These are phyloP conservation scores for Callorhinus ursinus DNA, from an alignment of 2,113 vertebrate genomes.

Conservation along the genomic window DNA sequence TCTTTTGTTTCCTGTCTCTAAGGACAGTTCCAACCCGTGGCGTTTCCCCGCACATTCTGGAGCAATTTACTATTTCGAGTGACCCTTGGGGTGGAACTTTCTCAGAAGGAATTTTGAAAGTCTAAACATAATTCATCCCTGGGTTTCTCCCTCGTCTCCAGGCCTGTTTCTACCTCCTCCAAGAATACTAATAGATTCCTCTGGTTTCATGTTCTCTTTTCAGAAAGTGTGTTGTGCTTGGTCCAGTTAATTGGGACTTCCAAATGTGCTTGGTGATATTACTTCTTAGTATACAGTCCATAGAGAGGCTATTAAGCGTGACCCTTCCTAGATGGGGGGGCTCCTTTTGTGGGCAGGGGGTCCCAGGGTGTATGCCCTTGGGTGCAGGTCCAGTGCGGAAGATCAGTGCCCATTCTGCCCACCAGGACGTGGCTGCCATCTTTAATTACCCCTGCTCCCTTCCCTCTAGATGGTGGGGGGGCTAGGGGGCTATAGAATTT, in stretches of 20 bases:
- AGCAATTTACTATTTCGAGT: background rate
- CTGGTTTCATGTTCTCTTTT: background rate
- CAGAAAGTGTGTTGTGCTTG: background rate
- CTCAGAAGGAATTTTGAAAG: conserved; percentile 40
- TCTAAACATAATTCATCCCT: conserved; percentile 30
- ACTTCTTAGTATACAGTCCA: background rate
- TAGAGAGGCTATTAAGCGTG: background rate
- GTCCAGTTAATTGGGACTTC: background rate
- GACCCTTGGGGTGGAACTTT: background rate
- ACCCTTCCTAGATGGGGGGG: background rate
- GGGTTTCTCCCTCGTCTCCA: background rate
- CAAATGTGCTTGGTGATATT: background rate
- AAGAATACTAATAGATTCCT: background rate
- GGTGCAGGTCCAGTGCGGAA: background rate
- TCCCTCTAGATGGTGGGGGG: background rate
- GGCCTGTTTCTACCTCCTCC: background rate
- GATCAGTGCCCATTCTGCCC: background rate
- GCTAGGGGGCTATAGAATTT: background rate
- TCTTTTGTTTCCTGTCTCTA: conserved; percentile 37
- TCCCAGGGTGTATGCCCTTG: accelerated
- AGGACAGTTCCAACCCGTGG: background rate
- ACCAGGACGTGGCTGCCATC: background rate
- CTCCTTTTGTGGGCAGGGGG: background rate
- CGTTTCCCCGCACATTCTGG: background rate
- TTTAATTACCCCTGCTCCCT: background rate